Base-by-base conservation (phyloP, 2,113 vertebrate species). In the Sorex araneus region DNA sequence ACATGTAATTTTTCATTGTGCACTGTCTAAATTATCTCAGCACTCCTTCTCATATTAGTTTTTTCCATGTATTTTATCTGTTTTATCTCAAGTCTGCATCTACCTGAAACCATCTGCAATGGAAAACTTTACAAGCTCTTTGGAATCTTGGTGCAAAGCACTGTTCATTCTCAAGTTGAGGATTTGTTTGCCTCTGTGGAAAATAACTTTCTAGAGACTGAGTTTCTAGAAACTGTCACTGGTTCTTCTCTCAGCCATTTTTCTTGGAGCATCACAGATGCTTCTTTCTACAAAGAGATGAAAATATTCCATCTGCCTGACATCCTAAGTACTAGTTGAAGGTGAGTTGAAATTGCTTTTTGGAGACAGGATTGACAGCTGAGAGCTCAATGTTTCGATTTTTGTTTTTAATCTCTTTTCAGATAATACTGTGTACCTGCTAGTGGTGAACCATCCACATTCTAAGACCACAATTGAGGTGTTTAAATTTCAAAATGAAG, bases 361-460 rank as follows among this genome's bases (percentile, higher is more conserved):
- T 63, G 82, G 93, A 95, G 92, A 79, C 34, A 78, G 76, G 57
- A 43, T 67, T 95, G 92, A 95, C 90, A 91, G 88, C 85, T 89
- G 75, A 95, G 90, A 87, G 63, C 50, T 76, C 93, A 94, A 95
- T 81, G 69, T 64, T 89, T 94, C 34, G 0, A 90, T 89, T 89
- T 95, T 95, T 93, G 92, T 94, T 94, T 96, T 91, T 95, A 83
- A 89, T 95, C 89, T 96, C 47, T 70, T 96, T 94, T 75, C 97
- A 99, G 99, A 99, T 67, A 97, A 98, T 84, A 92, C 97, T 0
- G 95, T 99, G 47, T 99, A 99, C 96, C 97, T 99, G 78, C 99
- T 99, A 74, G 98, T 99, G 90, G 99, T 99, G 85, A 99, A 97
- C 98, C 99, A 99, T 94, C 99, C 99, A 87, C 87, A 98, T 27